Percentiles rank a stretch among this genome's conserved stretches.
These are phyloP conservation scores for Omphaloscelis lunosa DNA, from an alignment of 2,888 invertebrate species.

Conservation along the genomic window DNA sequence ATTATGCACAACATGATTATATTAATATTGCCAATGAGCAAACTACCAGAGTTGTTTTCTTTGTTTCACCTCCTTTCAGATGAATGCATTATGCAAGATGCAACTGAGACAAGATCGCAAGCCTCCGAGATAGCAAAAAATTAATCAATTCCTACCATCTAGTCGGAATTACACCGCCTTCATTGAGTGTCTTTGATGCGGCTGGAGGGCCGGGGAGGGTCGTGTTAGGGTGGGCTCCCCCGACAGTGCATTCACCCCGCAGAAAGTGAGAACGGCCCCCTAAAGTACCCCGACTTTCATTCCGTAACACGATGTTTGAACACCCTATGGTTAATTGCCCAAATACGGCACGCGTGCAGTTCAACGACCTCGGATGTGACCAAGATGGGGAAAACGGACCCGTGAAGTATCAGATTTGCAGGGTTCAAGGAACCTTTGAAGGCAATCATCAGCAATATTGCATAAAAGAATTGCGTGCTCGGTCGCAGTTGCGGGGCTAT, in stretches of 20 bases:
- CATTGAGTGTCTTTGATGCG: conserved; percentile 87
- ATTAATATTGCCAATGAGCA: neutral
- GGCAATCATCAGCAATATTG: conserved; percentile 5
- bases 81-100: conserved; percentile 20
- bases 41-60: neutral
- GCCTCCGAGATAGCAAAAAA: conserved; percentile 52
- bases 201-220: conserved; percentile 81
- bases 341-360: conserved; percentile 83
- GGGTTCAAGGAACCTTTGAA: conserved; percentile 67
- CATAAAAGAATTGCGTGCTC: neutral
- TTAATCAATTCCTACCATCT: conserved; percentile 68
- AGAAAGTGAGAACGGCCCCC: conserved; percentile 88
- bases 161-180: conserved; percentile 76
- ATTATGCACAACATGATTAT: neutral
- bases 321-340: conserved; percentile 88
- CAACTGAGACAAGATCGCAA: conserved; percentile 35
- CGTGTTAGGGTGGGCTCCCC: conserved; percentile 82
- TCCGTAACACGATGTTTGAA: conserved; percentile 81
- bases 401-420: conserved; percentile 69
- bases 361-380: conserved; percentile 79
- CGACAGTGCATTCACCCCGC: conserved; percentile 89
- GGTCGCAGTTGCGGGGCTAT: neutral
- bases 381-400: conserved; percentile 73
- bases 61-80: neutral
- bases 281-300: conserved; percentile 80